A percentile compares a stretch with the other conserved stretches of the same genome.
Conservation (phyloP, 1,140 invertebrate genomes). For the Melanaphis sacchari region DNA sequence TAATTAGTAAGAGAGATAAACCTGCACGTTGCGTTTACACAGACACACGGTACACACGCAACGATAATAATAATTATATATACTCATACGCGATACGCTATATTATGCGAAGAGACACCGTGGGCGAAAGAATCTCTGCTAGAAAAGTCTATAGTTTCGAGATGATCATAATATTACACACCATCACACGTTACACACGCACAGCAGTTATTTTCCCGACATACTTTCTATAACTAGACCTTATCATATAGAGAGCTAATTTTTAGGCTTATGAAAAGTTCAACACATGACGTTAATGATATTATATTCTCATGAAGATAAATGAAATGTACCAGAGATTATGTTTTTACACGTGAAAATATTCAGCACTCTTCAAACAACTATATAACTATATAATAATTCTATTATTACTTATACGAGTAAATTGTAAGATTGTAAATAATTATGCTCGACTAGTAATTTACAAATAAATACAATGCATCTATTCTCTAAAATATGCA, state of each 20-base stretch:
- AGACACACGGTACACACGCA: not conserved
- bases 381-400: not conserved
- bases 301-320: not conserved
- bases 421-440: not conserved
- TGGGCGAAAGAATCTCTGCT: not conserved
- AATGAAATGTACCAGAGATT: not conserved
- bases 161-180: not conserved
- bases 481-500: too few species aligned
- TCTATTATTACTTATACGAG: not conserved
- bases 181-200: not conserved
- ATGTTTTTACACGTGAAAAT: not conserved
- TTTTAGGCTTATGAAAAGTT: not conserved
- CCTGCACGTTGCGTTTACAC: not conserved
- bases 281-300: not conserved
- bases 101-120: not conserved
- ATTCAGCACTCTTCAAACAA: not conserved
- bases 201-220: not conserved
- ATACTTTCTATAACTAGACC: not conserved
- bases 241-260: not conserved
- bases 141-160: not conserved
- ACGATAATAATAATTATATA: not conserved
- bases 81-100: too few species aligned
- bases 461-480: not conserved
- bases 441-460: not conserved
- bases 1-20: not conserved